phyloP scores from a whole-genome alignment of 2,113 vertebrate species.

The Lampris megalopsis region DNA sequence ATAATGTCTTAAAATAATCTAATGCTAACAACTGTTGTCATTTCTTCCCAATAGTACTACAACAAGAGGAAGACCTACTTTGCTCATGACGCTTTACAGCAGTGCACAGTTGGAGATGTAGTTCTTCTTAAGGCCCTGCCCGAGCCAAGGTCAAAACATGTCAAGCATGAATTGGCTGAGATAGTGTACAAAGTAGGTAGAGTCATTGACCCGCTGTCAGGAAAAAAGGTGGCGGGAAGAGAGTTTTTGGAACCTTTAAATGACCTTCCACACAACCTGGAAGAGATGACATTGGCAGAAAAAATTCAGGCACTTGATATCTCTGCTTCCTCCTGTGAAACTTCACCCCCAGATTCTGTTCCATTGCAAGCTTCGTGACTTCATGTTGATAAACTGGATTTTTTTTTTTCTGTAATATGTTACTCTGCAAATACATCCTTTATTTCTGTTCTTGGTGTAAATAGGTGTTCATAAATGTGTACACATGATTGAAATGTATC shows the following conservation, averaged over 20 bases:
- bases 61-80: conserved; percentile 98
- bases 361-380: conserved; percentile 28
- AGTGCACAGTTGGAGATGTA: conserved; percentile 92
- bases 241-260: conserved; percentile 85
- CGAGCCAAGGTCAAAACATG: conserved; percentile 88
- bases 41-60: conserved; percentile 86
- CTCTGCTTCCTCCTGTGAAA: conserved; percentile 54
- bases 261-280: conserved; percentile 69
- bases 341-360: not conserved
- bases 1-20: not conserved
- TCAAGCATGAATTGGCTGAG: conserved; percentile 95
- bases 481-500: not conserved
- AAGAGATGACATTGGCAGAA: conserved; percentile 74
- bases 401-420: not conserved
- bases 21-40: conserved; percentile 3
- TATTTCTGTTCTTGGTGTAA: conserved; percentile 27
- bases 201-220: conserved; percentile 92
- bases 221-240: conserved; percentile 88
- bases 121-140: conserved; percentile 93
- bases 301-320: conserved; percentile 86
- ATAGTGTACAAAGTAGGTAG: conserved; percentile 95
- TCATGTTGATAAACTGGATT: conserved; percentile 26
- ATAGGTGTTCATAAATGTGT: conserved; percentile 21
- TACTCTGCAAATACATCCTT: conserved; percentile 2
- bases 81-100: conserved; percentile 91